Conservation (phyloP, 1,140 invertebrate genomes). For the Drosophila jambulina region DNA sequence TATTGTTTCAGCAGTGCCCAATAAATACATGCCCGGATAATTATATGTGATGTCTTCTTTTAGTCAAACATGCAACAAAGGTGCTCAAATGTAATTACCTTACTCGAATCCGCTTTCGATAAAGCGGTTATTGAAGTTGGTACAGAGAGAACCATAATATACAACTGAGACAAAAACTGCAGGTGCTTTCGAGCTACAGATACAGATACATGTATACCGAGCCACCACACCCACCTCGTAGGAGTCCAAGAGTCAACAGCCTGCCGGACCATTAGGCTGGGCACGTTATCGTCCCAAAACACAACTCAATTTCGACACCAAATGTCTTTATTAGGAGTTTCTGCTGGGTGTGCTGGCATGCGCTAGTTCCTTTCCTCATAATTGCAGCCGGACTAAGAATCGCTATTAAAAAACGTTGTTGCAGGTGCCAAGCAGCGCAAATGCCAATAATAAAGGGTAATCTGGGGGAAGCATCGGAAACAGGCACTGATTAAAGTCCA, state of each 20-base stretch:
- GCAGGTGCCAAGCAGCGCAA: constrained; percentile 72
- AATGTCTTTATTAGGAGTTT: constrained; percentile 70
- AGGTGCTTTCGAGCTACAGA: not conserved
- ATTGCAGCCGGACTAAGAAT: constrained; percentile 41
- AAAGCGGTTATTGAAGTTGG: not conserved
- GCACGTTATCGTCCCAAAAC: constrained; percentile 22
- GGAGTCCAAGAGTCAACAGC: constrained; percentile 34
- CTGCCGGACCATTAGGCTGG: constrained; percentile 23
- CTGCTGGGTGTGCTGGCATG: constrained; percentile 26
- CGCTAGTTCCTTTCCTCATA: constrained; percentile 23
- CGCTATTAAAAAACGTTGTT: constrained; percentile 57
- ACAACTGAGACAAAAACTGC: not conserved
- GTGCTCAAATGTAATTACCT: constrained; percentile 5
- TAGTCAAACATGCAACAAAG: constrained; percentile 19
- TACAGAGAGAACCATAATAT: not conserved
- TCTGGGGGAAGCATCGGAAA: constrained; percentile 37
- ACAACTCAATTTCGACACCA: constrained; percentile 70
- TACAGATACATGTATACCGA: not conserved
- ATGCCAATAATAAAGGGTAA: constrained; percentile 57
- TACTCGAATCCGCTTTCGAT: not conserved
- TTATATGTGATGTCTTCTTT: constrained; percentile 12
- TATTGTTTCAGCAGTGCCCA: constrained; percentile 7
- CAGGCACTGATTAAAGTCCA: constrained; percentile 74
- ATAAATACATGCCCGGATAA: constrained; percentile 1
- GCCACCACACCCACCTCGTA: constrained; percentile 7